Conservation (phyloP, 2,888 invertebrate species). For the Alloplasta piceator region DNA sequence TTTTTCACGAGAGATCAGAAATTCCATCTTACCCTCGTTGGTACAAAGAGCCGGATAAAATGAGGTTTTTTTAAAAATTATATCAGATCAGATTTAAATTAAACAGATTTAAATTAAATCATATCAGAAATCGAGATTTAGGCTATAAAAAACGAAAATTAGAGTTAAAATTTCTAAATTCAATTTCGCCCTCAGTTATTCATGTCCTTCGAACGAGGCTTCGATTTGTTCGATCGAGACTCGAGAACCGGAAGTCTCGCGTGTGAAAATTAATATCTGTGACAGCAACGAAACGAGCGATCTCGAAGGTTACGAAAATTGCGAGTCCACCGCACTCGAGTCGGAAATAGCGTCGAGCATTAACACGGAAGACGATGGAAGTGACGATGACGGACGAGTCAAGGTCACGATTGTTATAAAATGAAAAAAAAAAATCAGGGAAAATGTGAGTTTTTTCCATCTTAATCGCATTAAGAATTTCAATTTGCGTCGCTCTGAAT, state of each 20-base stretch:
- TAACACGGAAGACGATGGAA: slow-evolving; percentile 35
- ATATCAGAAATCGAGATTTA: no score
- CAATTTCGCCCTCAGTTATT: no score
- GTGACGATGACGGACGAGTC: slow-evolving; percentile 20
- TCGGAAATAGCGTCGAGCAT: slow-evolving; percentile 13
- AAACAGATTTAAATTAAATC: no score
- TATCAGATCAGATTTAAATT: no score
- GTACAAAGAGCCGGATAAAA: slow-evolving; percentile 75
- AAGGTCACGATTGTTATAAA: slow-evolving; percentile 36
- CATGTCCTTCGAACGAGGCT: no score
- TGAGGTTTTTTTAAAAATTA: slow-evolving; percentile 68
- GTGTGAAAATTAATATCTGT: neutral
- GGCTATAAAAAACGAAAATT: no score
- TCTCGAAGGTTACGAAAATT: slow-evolving; percentile 28
- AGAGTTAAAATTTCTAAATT: no score
- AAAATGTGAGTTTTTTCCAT: neutral
- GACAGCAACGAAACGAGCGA: slow-evolving; percentile 31
- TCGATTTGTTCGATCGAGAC: no score
- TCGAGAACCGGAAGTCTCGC: no score
- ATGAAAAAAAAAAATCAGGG: slow-evolving; percentile 15
- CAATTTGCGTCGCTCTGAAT: slow-evolving; percentile 18
- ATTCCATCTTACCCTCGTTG: slow-evolving; percentile 73
- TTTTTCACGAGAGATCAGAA: slow-evolving; percentile 66
- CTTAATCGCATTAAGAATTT: neutral
- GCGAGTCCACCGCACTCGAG: slow-evolving; percentile 37